Base-by-base conservation (phyloP, 2,797 vertebrate species). In the Karalla daura region DNA sequence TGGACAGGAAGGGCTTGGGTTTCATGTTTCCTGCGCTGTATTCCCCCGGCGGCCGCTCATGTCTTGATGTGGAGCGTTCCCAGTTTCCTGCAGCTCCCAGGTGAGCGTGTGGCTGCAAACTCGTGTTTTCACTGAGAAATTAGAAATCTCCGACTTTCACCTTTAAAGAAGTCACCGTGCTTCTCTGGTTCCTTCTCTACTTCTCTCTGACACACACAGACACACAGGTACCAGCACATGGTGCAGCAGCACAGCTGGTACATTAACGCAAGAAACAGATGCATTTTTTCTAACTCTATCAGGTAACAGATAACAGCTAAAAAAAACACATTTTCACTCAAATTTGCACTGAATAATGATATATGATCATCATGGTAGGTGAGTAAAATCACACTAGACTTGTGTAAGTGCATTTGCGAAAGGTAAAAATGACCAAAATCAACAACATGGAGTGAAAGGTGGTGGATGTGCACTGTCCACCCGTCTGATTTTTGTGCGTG, bases 1-100 rank as follows among this genome's bases (percentile, higher is more conserved):
- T 10, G 52, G 51, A 55, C 76, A 86, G 83, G 86, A 88, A 79
- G 67, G 63, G 66, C n/a, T 69, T 73, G 83, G 81, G 82, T 88
- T 87, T 82, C 80, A 73, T 24, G 71, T 51, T 88, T 88, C 86
- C 83, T 86, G 69, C 17, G 40, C 54, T 66, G 44, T 70, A 59
- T 81, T 88, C 85, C 86, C 81, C 70, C 46, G 60, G 51, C 69
- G 49, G 51, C 58, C 28, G 55, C 70, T 54, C 50, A 71, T 20
- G 68, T 39, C 80, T 84, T 60, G 52, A 80, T 78, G 73, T 77
- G 66, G 85, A 74, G 43, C 58, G 4, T 58, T 76, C 39, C 68
- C 83, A 35, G 71, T 78, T 81, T 82, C 64, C 70, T 78, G 71
- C 70, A 51, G 81, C 60, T 80, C 64, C 52, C 86, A 87, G 80